phyloP scores from a whole-genome alignment of 1,140 invertebrate species.

The Micrasema minimum region DNA sequence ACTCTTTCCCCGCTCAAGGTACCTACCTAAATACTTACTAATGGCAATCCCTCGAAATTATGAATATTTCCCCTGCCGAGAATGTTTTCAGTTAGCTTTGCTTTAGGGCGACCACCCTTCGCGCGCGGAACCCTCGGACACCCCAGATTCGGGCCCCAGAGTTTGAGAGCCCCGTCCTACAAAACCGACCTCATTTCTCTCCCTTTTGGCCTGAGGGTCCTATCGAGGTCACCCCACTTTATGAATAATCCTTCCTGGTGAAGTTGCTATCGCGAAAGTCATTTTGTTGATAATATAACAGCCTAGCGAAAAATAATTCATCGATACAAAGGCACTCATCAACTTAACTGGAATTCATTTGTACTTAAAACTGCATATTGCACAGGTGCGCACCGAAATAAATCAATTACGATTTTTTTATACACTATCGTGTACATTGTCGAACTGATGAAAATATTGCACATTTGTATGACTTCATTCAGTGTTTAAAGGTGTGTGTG shows the following conservation, averaged over 20 bases:
- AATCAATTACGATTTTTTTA: no score
- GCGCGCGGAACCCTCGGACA: conserved; percentile 14
- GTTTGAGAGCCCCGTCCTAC: conserved; percentile 5
- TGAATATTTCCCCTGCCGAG: conserved; percentile 26
- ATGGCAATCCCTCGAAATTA: conserved; percentile 19
- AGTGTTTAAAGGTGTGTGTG: no score
- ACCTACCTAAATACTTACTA: no score
- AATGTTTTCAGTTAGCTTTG: conserved; percentile 20
- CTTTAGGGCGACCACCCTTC: conserved; percentile 18
- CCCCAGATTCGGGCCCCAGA: conserved; percentile 9
- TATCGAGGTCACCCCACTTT: conserved; percentile 32
- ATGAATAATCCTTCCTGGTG: conserved; percentile 26
- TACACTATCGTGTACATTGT: no score
- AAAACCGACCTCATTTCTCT: conserved; percentile 33
- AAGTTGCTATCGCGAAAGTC: conserved; percentile 17
- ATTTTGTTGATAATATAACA: conserved; percentile 15
- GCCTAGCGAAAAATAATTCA: neutral
- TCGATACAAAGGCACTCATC: no score
- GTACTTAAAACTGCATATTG: no score
- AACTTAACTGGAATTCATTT: no score
- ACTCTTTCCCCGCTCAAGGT: neutral
- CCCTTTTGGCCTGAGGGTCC: conserved; percentile 28
- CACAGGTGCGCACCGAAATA: no score
- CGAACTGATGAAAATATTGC: no score
- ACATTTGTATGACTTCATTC: no score